Evolutionary conservation across 2,797 vertebrate species (phyloP).

Genomic region (Gadopsis bispinosus): DNA sequence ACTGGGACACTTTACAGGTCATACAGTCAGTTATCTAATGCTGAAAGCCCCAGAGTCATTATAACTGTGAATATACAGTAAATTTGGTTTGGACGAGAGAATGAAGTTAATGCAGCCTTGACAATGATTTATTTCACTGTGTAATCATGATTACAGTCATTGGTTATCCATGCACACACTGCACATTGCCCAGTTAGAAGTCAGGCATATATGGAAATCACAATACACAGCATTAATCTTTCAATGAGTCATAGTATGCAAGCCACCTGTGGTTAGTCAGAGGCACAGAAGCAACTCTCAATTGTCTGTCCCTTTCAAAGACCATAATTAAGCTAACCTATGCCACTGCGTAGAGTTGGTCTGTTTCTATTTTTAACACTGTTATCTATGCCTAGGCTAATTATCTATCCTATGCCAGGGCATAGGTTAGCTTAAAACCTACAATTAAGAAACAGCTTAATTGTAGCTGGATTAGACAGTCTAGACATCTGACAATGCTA

Average conservation of each 20-base stretch:
- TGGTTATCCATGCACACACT: conserved; percentile 72
- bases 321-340: conserved; percentile 79
- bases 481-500: conserved; percentile 56
- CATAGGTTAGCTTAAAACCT: conserved; percentile 80
- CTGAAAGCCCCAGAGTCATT: conserved; percentile 40
- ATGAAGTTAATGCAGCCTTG: conserved; percentile 66
- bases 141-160: conserved; percentile 45
- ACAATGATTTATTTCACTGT: conserved; percentile 64
- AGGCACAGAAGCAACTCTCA: conserved; percentile 80
- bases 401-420: conserved; percentile 67
- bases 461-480: conserved; percentile 70
- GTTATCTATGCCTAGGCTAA: conserved; percentile 46
- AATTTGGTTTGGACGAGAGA: conserved; percentile 26
- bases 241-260: conserved; percentile 71
- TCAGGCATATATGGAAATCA: conserved; percentile 64
- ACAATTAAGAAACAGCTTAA: conserved; percentile 80
- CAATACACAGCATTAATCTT: conserved; percentile 65
- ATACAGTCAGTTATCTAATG: conserved; percentile 14
- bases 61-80: conserved; percentile 32
- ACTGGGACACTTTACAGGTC: conserved; percentile 9
- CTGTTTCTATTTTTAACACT: conserved; percentile 59
- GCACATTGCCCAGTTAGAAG: conserved; percentile 61
- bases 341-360: conserved; percentile 58
- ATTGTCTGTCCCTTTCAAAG: conserved; percentile 68
- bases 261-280: conserved; percentile 79